Evolutionary conservation across 2,797 vertebrate genomes (phyloP).

Genomic region (Falco rusticolus): DNA sequence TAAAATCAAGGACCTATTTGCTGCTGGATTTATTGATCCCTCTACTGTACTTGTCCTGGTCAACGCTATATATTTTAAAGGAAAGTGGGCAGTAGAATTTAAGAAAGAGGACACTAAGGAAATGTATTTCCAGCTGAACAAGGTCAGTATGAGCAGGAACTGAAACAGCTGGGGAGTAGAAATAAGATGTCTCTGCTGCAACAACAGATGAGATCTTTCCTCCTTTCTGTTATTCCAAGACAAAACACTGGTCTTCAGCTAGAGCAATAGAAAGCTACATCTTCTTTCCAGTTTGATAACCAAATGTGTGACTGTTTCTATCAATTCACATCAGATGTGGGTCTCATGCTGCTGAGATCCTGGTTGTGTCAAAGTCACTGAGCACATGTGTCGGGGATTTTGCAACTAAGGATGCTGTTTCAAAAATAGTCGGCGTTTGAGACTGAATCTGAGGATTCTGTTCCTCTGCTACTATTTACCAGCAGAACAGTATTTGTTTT

Average conservation of each 20-base stretch:
- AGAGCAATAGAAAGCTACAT: background rate
- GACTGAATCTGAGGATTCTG: background rate
- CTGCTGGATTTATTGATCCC: constrained; percentile 72
- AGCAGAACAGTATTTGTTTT: background rate
- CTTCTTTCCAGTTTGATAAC: background rate
- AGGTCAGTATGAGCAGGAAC: constrained; percentile 65
- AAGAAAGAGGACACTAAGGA: constrained; percentile 79
- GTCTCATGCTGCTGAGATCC: background rate
- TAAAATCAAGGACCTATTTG: constrained; percentile 88
- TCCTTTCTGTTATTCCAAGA: background rate
- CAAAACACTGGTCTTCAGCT: background rate
- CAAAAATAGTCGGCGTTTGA: background rate
- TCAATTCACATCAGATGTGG: background rate
- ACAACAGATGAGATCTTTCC: background rate
- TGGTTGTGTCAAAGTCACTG: background rate
- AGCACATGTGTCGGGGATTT: background rate
- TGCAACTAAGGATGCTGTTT: background rate
- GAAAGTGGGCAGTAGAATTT: constrained; percentile 84
- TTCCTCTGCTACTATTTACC: background rate
- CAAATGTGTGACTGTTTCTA: background rate
- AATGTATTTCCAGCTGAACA: constrained; percentile 82
- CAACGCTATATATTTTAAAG: constrained; percentile 93
- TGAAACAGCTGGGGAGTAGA: background rate
- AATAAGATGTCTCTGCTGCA: background rate
- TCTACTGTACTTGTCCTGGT: constrained; percentile 85